Evolutionary conservation across 2,113 vertebrate genomes (phyloP).

Genomic region (Orientallactaga bullata): DNA sequence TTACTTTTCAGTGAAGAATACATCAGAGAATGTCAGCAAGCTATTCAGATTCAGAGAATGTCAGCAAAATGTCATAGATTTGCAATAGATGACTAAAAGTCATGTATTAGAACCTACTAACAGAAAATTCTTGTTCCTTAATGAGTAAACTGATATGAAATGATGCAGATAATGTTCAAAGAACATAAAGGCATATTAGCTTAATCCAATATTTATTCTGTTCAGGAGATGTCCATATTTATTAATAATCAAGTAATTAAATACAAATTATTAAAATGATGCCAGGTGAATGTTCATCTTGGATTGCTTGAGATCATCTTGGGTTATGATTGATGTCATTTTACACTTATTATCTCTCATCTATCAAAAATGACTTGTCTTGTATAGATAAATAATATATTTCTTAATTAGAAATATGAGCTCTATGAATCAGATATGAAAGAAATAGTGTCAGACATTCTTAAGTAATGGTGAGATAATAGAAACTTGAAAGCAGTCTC

Average conservation of each 20-base stretch:
- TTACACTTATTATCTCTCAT: background rate
- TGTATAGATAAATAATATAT: background rate
- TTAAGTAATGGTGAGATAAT: background rate
- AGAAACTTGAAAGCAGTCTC: background rate
- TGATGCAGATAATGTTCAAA: background rate
- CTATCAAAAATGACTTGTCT: background rate
- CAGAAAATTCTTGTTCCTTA: background rate
- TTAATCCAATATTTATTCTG: background rate
- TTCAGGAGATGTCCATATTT: background rate
- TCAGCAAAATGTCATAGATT: no score
- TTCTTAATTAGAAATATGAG: background rate
- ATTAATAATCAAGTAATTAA: background rate
- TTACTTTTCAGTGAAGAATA: background rate
- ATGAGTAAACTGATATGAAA: background rate
- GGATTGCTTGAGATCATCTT: background rate
- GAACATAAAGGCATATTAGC: background rate
- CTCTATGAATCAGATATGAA: background rate
- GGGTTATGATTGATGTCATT: background rate
- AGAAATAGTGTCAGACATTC: background rate
- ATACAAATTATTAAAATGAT: background rate
- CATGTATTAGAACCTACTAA: background rate
- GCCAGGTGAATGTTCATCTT: background rate
- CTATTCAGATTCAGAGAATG: background rate
- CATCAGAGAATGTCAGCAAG: background rate
- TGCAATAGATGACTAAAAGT: background rate